phyloP scores from a whole-genome alignment of 2,797 vertebrate genomes.

The Xiphophorus birchmanni region DNA sequence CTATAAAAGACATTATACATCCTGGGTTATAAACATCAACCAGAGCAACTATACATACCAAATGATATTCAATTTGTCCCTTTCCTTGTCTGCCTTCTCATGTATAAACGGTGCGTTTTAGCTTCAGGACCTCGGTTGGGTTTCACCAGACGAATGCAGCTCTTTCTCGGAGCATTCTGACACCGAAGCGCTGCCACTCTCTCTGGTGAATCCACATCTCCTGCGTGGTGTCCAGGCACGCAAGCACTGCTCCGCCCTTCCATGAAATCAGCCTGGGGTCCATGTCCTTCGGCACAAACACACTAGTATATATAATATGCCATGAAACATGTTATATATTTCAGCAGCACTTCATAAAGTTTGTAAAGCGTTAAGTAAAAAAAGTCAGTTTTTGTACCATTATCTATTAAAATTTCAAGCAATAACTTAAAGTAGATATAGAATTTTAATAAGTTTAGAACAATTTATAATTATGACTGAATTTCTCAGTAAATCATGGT shows the following conservation, averaged over 20 bases:
- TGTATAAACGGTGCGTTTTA: background rate
- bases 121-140: background rate
- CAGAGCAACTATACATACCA: background rate
- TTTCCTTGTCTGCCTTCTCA: background rate
- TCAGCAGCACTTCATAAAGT: background rate
- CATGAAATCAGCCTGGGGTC: constrained; percentile 93
- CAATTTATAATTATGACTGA: background rate
- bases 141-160: constrained; percentile 90
- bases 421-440: background rate
- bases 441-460: background rate
- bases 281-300: constrained; percentile 85
- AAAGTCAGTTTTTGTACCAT: background rate
- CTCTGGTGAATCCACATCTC: constrained; percentile 97
- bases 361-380: background rate
- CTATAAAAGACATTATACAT: background rate
- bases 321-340: background rate
- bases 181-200: constrained; percentile 96
- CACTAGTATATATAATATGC: background rate
- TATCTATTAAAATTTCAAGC: background rate
- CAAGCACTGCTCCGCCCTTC: constrained; percentile 95
- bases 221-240: constrained; percentile 96
- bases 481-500: background rate
- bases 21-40: background rate
- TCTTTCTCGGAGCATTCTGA: constrained; percentile 94
- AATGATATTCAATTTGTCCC: background rate